Conservation (phyloP, 2,888 invertebrate species). For the Melanostoma mellinum region DNA sequence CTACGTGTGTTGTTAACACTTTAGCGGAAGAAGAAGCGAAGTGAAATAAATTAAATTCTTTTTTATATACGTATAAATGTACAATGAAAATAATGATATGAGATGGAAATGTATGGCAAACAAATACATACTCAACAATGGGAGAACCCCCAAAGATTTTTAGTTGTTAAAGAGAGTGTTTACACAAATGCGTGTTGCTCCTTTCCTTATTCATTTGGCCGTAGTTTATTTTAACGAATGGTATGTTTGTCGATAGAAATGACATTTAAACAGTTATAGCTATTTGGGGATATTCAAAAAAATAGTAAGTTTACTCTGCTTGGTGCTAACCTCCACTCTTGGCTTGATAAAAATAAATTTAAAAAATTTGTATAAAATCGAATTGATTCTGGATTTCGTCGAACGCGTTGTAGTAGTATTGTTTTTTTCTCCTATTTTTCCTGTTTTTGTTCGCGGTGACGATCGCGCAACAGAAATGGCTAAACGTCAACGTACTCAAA, state of each 20-base stretch:
- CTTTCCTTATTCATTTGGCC: background rate
- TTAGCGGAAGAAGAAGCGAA: constrained; percentile 69
- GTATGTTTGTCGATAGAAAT: background rate
- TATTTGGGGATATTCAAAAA: too few relatives aligned
- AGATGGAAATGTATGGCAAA: constrained; percentile 49
- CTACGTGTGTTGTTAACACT: constrained; percentile 53
- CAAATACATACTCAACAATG: background rate
- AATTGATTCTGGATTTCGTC: constrained; percentile 65
- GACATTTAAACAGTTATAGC: background rate
- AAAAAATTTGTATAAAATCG: constrained; percentile 54
- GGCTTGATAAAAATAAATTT: background rate
- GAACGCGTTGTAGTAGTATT: constrained; percentile 34
- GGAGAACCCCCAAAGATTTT: background rate
- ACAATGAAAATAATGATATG: constrained; percentile 62
- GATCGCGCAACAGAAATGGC: constrained; percentile 24
- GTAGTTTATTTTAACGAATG: background rate
- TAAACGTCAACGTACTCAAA: constrained; percentile 72
- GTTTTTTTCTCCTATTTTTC: constrained; percentile 30
- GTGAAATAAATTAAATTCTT: constrained; percentile 64
- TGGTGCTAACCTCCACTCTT: too few relatives aligned
- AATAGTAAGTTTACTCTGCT: too few relatives aligned
- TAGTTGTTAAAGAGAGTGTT: background rate
- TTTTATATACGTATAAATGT: constrained; percentile 36
- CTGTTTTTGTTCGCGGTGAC: constrained; percentile 29
- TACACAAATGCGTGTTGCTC: background rate